These are phyloP conservation scores for Diploptera punctata DNA, from an alignment of 2,888 invertebrate genomes.

Conservation along the genomic window DNA sequence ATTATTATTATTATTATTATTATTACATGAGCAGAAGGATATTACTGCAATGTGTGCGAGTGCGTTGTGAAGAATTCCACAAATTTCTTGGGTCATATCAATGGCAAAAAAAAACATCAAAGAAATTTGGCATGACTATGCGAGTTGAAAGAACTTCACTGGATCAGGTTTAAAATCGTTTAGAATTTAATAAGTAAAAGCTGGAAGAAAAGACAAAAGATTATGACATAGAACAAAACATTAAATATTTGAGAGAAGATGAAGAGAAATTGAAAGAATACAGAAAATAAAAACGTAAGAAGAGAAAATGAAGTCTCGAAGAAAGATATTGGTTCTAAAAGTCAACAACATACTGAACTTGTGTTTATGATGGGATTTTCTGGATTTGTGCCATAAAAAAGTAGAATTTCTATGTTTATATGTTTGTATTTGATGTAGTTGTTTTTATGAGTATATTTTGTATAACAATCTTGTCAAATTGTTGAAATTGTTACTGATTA, in stretches of 20 bases:
- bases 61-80: conserved; percentile 99
- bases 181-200: too few relatives aligned
- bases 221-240: too few relatives aligned
- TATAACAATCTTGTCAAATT: not conserved
- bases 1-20: too few relatives aligned
- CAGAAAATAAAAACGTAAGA: conserved; percentile 85
- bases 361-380: conserved; percentile 95
- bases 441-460: not conserved
- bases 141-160: too few relatives aligned
- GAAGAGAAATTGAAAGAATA: conserved; percentile 93
- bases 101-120: conserved; percentile 99
- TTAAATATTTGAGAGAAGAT: conserved; percentile 95
- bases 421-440: not conserved
- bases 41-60: conserved; percentile 99
- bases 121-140: too few relatives aligned
- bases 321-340: conserved; percentile 60
- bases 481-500: not conserved
- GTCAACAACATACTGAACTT: conserved; percentile 67
- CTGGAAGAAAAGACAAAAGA: too few relatives aligned
- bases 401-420: conserved; percentile 49
- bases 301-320: conserved; percentile 86
- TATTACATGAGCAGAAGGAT: conserved; percentile 97
- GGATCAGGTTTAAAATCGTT: too few relatives aligned
- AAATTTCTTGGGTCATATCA: conserved; percentile 98
- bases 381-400: conserved; percentile 88